These are phyloP conservation scores for Heterodera filipjevi DNA, from an alignment of 2,888 invertebrate genomes.

Conservation along the genomic window DNA sequence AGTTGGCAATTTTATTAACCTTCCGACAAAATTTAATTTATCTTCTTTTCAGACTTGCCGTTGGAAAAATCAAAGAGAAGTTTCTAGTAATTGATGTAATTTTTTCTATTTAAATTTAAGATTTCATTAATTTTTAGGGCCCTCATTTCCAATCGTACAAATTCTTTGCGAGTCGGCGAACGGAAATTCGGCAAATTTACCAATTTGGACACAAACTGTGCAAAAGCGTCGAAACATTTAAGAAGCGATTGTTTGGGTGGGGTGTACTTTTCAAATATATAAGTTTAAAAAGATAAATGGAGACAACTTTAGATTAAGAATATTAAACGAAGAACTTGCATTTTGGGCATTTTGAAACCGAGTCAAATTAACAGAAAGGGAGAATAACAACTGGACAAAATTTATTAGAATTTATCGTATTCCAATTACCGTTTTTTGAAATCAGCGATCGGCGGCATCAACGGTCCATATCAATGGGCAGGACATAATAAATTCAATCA, in stretches of 20 bases:
- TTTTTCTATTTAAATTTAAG: background rate
- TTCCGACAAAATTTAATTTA: background rate
- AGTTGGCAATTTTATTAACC: background rate
- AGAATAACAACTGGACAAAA: no score
- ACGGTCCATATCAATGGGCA: no score
- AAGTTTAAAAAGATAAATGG: background rate
- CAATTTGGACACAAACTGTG: background rate
- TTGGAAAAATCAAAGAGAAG: background rate
- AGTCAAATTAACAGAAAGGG: no score
- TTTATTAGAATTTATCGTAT: no score
- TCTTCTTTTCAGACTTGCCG: background rate
- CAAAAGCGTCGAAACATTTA: background rate
- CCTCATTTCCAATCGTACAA: background rate
- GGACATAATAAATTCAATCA: no score
- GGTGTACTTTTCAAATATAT: background rate
- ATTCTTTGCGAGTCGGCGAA: background rate
- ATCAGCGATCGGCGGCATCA: no score
- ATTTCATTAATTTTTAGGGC: no score
- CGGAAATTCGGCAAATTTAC: slow-evolving; percentile 2
- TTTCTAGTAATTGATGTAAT: background rate
- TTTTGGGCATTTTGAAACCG: no score
- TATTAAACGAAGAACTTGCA: no score
- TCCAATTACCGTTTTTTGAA: no score
- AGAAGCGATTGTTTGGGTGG: background rate
- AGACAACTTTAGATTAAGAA: no score